Evolutionary conservation across 2,797 vertebrate species (phyloP).

Genomic region (Labeo calbasu): DNA sequence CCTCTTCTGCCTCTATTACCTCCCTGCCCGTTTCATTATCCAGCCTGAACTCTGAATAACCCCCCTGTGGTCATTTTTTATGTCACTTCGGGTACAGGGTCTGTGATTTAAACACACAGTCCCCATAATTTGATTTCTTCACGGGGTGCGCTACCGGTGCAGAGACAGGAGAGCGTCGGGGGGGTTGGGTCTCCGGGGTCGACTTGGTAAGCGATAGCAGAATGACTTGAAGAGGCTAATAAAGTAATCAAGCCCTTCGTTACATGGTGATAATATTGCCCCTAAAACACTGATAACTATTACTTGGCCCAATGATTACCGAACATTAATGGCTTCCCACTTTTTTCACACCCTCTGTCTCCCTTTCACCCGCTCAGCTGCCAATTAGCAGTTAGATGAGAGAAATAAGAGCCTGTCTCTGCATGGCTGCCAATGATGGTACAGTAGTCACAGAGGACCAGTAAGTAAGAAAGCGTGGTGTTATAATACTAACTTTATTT

Average conservation of each 20-base stretch:
- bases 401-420: conserved; percentile 58
- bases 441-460: conserved; percentile 10
- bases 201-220: conserved; percentile 75
- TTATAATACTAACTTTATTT: not conserved
- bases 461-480: conserved; percentile 46
- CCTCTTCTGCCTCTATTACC: conserved; percentile 85
- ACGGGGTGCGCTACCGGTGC: conserved; percentile 63
- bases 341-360: conserved; percentile 52
- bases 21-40: conserved; percentile 86
- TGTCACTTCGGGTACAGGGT: conserved; percentile 81
- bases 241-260: conserved; percentile 83
- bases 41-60: conserved; percentile 85
- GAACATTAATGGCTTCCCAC: conserved; percentile 73
- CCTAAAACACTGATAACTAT: conserved; percentile 84
- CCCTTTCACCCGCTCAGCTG: conserved; percentile 58
- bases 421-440: conserved; percentile 46
- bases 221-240: conserved; percentile 84
- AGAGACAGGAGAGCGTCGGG: conserved; percentile 61
- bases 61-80: conserved; percentile 84
- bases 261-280: conserved; percentile 82
- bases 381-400: conserved; percentile 66
- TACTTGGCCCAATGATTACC: conserved; percentile 76
- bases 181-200: conserved; percentile 73
- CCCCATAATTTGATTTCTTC: conserved; percentile 88
- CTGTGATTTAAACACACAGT: conserved; percentile 84